Evolutionary conservation across 2,113 vertebrate species (phyloP).

Genomic region (Brachirus orientalis): DNA sequence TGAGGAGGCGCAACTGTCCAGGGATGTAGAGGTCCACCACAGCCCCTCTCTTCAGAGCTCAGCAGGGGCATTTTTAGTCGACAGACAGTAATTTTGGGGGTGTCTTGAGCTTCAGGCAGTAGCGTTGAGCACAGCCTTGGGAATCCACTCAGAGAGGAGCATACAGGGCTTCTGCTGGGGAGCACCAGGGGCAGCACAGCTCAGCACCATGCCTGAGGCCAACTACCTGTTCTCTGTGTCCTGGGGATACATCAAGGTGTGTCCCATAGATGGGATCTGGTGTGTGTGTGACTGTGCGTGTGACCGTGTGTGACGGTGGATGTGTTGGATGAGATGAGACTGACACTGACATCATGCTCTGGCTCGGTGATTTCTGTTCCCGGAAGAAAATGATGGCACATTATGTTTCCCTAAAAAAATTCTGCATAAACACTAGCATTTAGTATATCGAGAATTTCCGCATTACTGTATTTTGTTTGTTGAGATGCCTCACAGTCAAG

Average conservation of each 20-base stretch:
- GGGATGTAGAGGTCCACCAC: conserved; percentile 53
- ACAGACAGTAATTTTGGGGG: conserved; percentile 3
- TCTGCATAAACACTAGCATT: conserved; percentile 2
- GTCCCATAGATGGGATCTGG: conserved; percentile 65
- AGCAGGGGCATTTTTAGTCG: conserved; percentile 31
- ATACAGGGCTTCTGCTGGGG: conserved; percentile 75
- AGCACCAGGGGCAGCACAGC: conserved; percentile 72
- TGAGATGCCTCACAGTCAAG: conserved; percentile 7
- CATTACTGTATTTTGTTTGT: conserved; percentile 12
- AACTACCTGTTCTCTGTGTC: conserved; percentile 96
- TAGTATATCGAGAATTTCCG: background rate
- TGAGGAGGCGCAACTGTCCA: conserved; percentile 41
- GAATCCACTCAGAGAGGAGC: conserved; percentile 82
- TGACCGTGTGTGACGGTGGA: background rate
- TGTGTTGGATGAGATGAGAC: conserved; percentile 7
- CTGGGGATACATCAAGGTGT: conserved; percentile 99
- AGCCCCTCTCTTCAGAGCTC: conserved; percentile 53
- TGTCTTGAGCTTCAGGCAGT: conserved; percentile 37
- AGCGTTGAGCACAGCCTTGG: conserved; percentile 62
- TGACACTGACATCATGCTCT: conserved; percentile 3
- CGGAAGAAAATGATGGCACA: background rate
- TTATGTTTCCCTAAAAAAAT: conserved; percentile 21
- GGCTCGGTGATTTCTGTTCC: background rate
- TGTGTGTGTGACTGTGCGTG: conserved; percentile 15
- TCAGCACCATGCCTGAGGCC: conserved; percentile 94